A percentile compares a stretch with the other conserved stretches of the same genome.
Evolutionary conservation across 2,797 vertebrate species (phyloP).

Genomic region (Erpetoichthys calabaricus): DNA sequence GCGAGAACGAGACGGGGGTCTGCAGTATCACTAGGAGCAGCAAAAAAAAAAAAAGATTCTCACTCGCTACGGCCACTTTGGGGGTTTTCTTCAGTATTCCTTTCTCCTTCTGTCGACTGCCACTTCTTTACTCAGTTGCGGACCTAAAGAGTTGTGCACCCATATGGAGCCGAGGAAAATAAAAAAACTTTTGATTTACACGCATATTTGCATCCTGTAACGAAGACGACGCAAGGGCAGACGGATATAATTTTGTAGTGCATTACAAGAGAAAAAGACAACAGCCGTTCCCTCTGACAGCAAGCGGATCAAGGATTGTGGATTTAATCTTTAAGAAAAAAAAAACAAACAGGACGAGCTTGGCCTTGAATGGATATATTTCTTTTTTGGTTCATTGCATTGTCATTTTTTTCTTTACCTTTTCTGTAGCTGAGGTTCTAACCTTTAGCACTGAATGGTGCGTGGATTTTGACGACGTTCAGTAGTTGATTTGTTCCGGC

Average conservation of each 20-base stretch:
- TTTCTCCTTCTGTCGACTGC: neutral
- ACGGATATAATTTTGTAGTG: slow-evolving; percentile 18
- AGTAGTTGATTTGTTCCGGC: slow-evolving; percentile 6
- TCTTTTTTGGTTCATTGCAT: slow-evolving; percentile 5
- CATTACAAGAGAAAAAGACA: slow-evolving; percentile 19
- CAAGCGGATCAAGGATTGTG: slow-evolving; percentile 53
- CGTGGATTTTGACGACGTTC: neutral
- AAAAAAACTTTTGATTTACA: slow-evolving; percentile 8
- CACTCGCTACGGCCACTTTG: too few species aligned
- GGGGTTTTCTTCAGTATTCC: slow-evolving; percentile 13
- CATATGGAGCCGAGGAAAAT: slow-evolving; percentile 7
- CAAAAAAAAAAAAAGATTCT: too few species aligned
- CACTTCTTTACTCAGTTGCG: slow-evolving; percentile 22
- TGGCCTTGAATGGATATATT: slow-evolving; percentile 32
- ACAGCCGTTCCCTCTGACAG: slow-evolving; percentile 18
- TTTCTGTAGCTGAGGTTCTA: slow-evolving; percentile 9
- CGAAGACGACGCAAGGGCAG: slow-evolving; percentile 25
- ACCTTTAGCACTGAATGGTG: slow-evolving; percentile 2
- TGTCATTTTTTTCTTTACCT: slow-evolving; percentile 7
- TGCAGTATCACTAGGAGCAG: too few species aligned
- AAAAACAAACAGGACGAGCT: slow-evolving; percentile 25
- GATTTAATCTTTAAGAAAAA: slow-evolving; percentile 49
- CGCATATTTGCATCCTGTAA: neutral
- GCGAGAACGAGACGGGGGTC: slow-evolving; percentile 20
- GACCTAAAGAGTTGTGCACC: slow-evolving; percentile 25